Base-by-base conservation (phyloP, 2,888 invertebrate genomes). In the Apamea crenata region DNA sequence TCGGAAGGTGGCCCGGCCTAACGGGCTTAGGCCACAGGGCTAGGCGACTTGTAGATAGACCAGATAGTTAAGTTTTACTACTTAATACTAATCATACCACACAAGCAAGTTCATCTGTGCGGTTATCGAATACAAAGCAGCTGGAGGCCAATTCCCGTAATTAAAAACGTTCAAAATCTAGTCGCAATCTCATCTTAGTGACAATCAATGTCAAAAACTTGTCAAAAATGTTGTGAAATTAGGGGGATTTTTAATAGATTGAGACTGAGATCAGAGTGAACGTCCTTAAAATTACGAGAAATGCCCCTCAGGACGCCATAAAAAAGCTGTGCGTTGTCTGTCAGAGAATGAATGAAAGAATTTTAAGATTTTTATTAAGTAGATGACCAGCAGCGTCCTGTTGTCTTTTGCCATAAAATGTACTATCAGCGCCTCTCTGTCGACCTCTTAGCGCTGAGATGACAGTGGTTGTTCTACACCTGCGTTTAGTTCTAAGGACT, bases 1-100 rank as follows among this genome's bases (percentile, higher is more conserved):
- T 96, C 94, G 96, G 95, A 96, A 96, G 97, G 96, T 96, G 91
- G 95, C 96, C 94, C 93, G 91, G 95, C 95, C 95, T 95, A 95
- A 95, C 95, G 92, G 93, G 92, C 93, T 94, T 93, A 91, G 88
- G 78, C 78, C 69, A 78, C 73, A 80, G 87, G 8, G n/a, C n/a
- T 89, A 85, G 0, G 18, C 81, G 84, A 2, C 1, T 21, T 0
- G 0, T 89, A 93, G 92, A 94, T 68, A 78, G 40, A 10, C 8
- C 3, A 32, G 32, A 18, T 18, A 16, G 61, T 32, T 29, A 29
- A 16, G 16, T 29, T 29, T 29, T 29, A 61, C n/a, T 1, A n/a
- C 5, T 10, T n/a, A 12, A 56, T 59, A 59, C 14, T 29, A 29
- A 0, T n/a, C 59, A 2, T 16, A 61, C 59, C 59, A 0, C 7